Base-by-base conservation (phyloP, 2,113 vertebrate genomes). In the Ia io region DNA sequence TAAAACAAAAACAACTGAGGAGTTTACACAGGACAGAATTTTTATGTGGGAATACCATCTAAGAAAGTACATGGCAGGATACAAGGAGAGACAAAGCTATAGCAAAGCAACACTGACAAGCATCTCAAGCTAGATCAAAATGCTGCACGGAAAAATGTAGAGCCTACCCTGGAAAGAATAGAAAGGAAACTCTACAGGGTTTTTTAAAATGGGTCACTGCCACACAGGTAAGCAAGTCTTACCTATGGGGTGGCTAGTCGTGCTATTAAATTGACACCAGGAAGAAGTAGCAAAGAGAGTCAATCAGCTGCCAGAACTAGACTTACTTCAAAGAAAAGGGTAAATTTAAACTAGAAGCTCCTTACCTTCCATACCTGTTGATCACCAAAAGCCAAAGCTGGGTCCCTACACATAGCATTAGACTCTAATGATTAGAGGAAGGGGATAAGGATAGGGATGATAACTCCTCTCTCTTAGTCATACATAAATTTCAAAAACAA, bases 311-410 rank as follows among this genome's bases (percentile, higher is more conserved):
- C 9, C 49, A 93, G 23, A 85, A 96, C 35, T 49, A 90, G 37
- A 84, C 65, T 73, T 56, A 95, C n/a, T 67, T 86, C 80, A 95
- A 96, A 96, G 56, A 63, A 91, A 91, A 67, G 5, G n/a, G 16
- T 79, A 84, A 59, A 91, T 78, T 80, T 90, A 88, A 95, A 84
- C 23, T 88, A 51, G 67, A 94, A 74, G 42, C 5, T 86, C 42
- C 28, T 89, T 91, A 91, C 47, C 18, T 84, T 70, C 17, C 80
- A 71, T 30, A 94, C 12, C 63, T 86, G 69, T 59, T 84, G 80
- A 76, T 79, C 74, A 95, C 37, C 47, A 91, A 96, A 94, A 95
- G 44, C 32, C 69, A 86, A 91, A 79, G 30, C 79, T 94, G 37
- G 53, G 42, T 94, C 49, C 40, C 35, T 80, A 44, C 7, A 78